Evolutionary conservation across 2,888 invertebrate species (phyloP).

Genomic region (Drosophila subquinaria): DNA sequence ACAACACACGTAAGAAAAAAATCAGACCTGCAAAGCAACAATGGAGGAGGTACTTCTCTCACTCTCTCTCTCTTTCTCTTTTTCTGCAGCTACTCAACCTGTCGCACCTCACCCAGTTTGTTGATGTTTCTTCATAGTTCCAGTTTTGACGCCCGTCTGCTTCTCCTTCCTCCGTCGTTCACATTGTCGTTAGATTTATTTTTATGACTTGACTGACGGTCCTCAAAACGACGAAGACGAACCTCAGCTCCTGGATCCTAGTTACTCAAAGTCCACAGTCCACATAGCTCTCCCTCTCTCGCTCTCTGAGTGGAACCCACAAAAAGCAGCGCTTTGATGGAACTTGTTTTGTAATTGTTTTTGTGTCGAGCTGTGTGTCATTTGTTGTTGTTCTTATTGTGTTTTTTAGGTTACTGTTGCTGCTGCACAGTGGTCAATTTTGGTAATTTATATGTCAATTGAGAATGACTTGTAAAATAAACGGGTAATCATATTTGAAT

Average conservation of each 20-base stretch:
- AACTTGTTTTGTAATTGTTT: slow-evolving; percentile 77
- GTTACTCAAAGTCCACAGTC: slow-evolving; percentile 7
- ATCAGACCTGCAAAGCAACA: slow-evolving; percentile 33
- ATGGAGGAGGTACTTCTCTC: slow-evolving; percentile 14
- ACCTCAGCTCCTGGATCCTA: slow-evolving; percentile 32
- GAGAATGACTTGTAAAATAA: too few relatives aligned
- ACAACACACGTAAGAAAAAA: slow-evolving; percentile 18
- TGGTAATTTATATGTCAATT: too few relatives aligned
- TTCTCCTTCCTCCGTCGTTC: slow-evolving; percentile 2
- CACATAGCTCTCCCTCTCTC: neutral
- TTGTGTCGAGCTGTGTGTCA: too few relatives aligned
- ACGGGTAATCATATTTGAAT: too few relatives aligned
- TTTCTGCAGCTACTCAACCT: slow-evolving; percentile 51
- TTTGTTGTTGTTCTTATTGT: too few relatives aligned
- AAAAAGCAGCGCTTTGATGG: slow-evolving; percentile 53
- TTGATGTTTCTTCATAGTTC: slow-evolving; percentile 62
- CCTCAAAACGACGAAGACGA: slow-evolving; percentile 73
- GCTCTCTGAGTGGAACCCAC: slow-evolving; percentile 24
- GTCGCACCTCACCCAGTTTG: slow-evolving; percentile 73
- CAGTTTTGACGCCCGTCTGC: slow-evolving; percentile 38
- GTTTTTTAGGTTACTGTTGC: too few relatives aligned
- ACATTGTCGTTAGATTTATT: slow-evolving; percentile 66
- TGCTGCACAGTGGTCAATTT: too few relatives aligned
- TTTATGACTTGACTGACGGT: slow-evolving; percentile 75
- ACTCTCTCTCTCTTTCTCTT: too few relatives aligned